A percentile compares a stretch with the other conserved stretches of the same genome.
phyloP scores from a whole-genome alignment of 2,888 invertebrate genomes.

The Drosophila neotestacea region DNA sequence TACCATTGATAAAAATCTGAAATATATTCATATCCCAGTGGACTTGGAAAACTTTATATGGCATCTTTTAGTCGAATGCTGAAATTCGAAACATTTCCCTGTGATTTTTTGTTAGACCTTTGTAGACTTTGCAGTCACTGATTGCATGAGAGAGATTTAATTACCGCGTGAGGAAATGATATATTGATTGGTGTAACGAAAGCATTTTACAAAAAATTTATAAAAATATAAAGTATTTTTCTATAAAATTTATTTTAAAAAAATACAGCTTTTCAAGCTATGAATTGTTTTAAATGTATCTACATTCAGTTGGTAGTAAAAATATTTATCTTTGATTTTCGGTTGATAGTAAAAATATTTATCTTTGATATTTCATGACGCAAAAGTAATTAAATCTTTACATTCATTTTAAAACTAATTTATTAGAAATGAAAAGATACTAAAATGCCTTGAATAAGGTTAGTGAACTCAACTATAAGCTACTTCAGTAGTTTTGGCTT shows the following conservation, averaged over 20 bases:
- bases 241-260: neutral
- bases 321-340: constrained; percentile 1
- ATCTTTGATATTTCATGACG: neutral
- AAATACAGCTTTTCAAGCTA: neutral
- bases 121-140: constrained; percentile 2
- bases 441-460: neutral
- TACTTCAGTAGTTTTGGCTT: neutral
- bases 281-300: neutral
- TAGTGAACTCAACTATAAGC: too few species aligned
- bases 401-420: neutral
- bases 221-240: constrained; percentile 8
- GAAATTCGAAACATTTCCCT: neutral
- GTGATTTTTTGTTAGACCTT: neutral
- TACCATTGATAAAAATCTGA: too few species aligned
- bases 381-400: neutral
- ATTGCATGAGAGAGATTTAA: constrained; percentile 52
- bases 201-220: constrained; percentile 2
- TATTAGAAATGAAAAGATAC: neutral
- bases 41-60: neutral
- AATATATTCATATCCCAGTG: neutral
- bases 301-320: neutral
- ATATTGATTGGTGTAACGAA: constrained; percentile 58
- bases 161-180: constrained; percentile 62
- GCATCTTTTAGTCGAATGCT: neutral
- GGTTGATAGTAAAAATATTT: neutral